Conservation (phyloP, 2,113 vertebrate species). For the Dromaius novaehollandiae region DNA sequence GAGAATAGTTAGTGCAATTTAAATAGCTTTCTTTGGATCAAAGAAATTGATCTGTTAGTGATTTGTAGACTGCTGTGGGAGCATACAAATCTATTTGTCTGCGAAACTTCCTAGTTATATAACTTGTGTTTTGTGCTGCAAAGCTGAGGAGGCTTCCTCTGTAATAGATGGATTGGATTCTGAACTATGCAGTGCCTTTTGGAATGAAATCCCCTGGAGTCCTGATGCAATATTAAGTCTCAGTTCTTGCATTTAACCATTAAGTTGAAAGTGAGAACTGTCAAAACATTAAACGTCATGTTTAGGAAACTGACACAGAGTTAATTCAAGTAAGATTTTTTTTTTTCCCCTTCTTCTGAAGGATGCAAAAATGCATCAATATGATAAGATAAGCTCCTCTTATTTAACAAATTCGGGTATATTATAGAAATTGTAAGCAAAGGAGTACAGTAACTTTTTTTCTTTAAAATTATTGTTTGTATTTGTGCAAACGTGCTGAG, state of each 20-base stretch:
- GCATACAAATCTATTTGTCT: neutral
- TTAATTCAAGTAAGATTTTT: neutral
- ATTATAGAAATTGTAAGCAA: neutral
- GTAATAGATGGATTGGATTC: neutral
- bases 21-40: neutral
- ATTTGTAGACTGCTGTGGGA: neutral
- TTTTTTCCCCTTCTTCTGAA: neutral
- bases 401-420: neutral
- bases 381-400: neutral
- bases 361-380: neutral
- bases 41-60: neutral
- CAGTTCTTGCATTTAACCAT: slow-evolving; percentile 9
- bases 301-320: neutral
- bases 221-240: slow-evolving; percentile 3
- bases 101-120: neutral
- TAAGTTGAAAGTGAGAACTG: neutral
- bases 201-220: slow-evolving; percentile 38
- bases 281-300: neutral
- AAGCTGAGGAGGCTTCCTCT: slow-evolving; percentile 15
- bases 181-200: slow-evolving; percentile 26
- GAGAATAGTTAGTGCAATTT: neutral
- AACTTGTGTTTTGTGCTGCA: neutral
- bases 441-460: neutral
- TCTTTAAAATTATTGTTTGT: neutral
- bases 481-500: neutral